phyloP scores from a whole-genome alignment of 1,140 invertebrate species.

The Berghia stephanieae region DNA sequence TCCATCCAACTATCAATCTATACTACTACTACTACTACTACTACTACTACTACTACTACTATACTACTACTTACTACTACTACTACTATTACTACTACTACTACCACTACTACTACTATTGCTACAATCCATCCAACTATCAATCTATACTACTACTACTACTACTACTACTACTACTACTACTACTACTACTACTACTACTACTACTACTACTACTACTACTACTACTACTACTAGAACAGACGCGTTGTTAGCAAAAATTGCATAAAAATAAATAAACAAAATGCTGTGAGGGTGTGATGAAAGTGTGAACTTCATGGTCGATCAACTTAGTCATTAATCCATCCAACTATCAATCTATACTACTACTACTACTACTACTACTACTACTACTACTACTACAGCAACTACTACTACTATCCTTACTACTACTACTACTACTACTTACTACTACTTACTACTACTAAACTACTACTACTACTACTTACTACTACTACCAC shows the following conservation, averaged over 20 bases:
- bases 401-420: no score
- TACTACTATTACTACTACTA: constrained; percentile 8
- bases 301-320: background rate
- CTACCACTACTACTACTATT: background rate
- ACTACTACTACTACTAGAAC: background rate
- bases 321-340: background rate
- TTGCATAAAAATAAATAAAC: background rate
- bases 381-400: no score
- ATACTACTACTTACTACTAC: background rate
- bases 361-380: no score
- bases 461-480: no score
- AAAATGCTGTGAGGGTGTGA: background rate
- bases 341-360: no score
- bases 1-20: no score
- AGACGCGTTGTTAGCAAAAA: background rate
- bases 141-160: background rate
- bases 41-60: background rate
- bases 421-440: no score
- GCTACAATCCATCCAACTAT: background rate
- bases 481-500: no score
- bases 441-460: no score
- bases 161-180: background rate
- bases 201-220: constrained; percentile 2
- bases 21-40: background rate
- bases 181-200: background rate